Percentiles rank a stretch among this genome's conserved stretches.
Conservation (phyloP, 2,888 invertebrate species). For the Protonemura montana region DNA sequence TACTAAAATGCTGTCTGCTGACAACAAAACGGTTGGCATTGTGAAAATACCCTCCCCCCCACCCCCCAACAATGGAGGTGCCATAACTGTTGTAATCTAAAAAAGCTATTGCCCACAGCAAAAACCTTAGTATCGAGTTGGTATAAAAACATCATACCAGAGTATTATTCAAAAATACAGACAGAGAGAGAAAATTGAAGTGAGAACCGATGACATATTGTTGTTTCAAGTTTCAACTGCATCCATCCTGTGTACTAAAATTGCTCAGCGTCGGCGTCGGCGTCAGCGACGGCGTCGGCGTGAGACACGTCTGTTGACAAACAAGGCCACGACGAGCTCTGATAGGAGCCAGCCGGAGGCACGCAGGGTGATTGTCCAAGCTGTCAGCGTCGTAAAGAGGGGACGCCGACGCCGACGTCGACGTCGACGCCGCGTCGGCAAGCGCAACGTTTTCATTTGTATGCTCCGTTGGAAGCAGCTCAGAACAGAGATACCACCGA, state of each 20-base stretch:
- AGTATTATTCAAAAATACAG: background rate
- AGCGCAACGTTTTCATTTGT: background rate
- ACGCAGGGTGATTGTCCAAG: background rate
- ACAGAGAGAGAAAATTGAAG: background rate
- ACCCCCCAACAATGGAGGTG: background rate
- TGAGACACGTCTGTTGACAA: background rate
- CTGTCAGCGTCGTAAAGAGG: background rate
- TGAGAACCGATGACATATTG: constrained; percentile 12
- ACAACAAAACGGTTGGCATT: background rate
- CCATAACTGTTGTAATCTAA: background rate
- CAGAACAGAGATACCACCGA: constrained; percentile 7
- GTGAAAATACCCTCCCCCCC: background rate
- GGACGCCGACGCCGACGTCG: background rate
- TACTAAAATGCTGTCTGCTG: background rate
- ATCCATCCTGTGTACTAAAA: background rate
- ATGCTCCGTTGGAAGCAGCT: background rate
- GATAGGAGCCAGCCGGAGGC: background rate
- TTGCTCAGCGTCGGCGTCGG: background rate
- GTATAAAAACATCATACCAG: background rate
- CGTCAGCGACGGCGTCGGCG: background rate
- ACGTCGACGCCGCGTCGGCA: background rate
- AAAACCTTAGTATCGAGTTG: background rate
- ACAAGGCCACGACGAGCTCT: background rate
- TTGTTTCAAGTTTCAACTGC: background rate
- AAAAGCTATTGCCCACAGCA: background rate